A percentile compares a stretch with the other conserved stretches of the same genome.
Evolutionary conservation across 1,140 invertebrate genomes (phyloP).

Genomic region (Trinorchestia longiramus): DNA sequence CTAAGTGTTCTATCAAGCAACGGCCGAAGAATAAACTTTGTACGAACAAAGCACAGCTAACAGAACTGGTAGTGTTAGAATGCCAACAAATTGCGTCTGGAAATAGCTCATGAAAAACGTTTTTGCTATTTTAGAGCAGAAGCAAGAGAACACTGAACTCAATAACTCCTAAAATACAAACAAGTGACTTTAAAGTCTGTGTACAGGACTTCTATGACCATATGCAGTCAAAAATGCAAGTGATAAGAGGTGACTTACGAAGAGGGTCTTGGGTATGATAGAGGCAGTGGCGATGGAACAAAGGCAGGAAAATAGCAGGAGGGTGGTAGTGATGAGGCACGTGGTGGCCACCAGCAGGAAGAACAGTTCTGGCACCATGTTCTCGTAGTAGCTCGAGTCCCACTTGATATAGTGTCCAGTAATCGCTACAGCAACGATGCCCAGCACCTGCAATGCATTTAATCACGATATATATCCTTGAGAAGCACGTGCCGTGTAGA

Average conservation of each 20-base stretch:
- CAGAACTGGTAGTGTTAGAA: no score
- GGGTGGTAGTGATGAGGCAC: conserved; percentile 82
- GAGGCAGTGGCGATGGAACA: conserved; percentile 82
- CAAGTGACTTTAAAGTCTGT: no score
- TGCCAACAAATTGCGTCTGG: no score
- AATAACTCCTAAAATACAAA: no score
- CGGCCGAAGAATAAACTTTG: no score
- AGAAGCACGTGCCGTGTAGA: not conserved
- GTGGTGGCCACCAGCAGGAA: conserved; percentile 80
- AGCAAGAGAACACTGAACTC: no score
- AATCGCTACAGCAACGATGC: conserved; percentile 79
- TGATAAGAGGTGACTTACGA: conserved; percentile 75
- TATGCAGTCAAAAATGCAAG: no score
- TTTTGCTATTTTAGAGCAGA: no score
- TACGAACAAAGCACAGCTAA: no score
- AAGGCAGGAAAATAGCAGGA: conserved; percentile 80
- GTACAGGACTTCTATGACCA: no score
- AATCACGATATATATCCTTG: not conserved
- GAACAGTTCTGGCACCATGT: conserved; percentile 76
- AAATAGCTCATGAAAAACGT: no score
- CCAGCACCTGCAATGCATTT: conserved; percentile 77
- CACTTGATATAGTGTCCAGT: conserved; percentile 74
- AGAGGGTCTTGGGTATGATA: conserved; percentile 85
- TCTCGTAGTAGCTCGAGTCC: conserved; percentile 67
- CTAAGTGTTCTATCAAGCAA: no score